Evolutionary conservation across 2,888 invertebrate species (phyloP).

Genomic region (Parapristionchus giblindavisi): DNA sequence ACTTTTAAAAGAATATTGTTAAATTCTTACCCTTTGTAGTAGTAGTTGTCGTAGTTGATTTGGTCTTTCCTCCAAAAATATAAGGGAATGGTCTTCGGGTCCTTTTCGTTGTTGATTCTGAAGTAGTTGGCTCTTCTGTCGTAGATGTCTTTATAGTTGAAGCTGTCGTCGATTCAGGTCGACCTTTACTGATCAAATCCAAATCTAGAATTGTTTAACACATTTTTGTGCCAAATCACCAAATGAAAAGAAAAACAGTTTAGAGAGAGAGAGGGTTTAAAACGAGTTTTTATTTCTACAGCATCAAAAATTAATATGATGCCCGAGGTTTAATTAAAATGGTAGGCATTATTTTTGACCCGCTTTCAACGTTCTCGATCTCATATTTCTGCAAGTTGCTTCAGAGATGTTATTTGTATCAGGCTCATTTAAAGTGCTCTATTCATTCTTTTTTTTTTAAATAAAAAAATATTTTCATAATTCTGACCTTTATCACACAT

Average conservation of each 20-base stretch:
- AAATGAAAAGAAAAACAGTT: too few species aligned
- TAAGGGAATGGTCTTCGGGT: conserved; percentile 36
- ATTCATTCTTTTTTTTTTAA: background rate
- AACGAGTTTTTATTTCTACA: too few species aligned
- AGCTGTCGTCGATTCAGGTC: background rate
- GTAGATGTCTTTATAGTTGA: conserved; percentile 1
- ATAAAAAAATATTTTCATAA: background rate
- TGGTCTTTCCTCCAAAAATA: conserved; percentile 35
- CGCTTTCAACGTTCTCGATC: too few species aligned
- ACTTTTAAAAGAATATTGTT: too few species aligned
- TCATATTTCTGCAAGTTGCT: too few species aligned
- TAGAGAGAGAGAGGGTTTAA: background rate
- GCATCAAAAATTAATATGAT: too few species aligned
- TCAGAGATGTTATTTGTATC: background rate
- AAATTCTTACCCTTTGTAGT: background rate
- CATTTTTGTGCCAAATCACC: background rate
- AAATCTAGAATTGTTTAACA: conserved; percentile 1
- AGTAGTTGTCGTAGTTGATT: background rate
- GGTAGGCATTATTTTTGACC: too few species aligned
- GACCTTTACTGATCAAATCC: conserved; percentile 16
- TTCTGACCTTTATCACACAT: conserved; percentile 47
- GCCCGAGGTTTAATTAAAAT: too few species aligned
- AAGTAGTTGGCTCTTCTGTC: background rate
- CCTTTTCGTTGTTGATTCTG: conserved; percentile 15
- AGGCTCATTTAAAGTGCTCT: background rate